A percentile compares a stretch with the other conserved stretches of the same genome.
These are phyloP conservation scores for Carapus acus DNA, from an alignment of 2,797 vertebrate genomes.

Conservation along the genomic window DNA sequence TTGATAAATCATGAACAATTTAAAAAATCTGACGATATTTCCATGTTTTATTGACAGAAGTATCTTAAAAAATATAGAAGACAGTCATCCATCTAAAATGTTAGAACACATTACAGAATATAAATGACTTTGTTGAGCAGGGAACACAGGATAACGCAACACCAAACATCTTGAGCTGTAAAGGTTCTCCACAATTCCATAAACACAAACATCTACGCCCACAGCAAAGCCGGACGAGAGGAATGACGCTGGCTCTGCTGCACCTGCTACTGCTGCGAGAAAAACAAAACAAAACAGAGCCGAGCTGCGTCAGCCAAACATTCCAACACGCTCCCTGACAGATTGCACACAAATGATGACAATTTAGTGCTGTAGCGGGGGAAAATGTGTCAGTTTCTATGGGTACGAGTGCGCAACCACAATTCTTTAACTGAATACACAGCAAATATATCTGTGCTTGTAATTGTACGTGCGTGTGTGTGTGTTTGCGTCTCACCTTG, in stretches of 20 bases:
- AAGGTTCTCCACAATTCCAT: conserved; percentile 7
- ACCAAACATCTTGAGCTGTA: too few species aligned
- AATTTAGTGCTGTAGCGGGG: not conserved
- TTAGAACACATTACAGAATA: conserved; percentile 26
- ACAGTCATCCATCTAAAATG: not conserved
- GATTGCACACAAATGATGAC: too few species aligned
- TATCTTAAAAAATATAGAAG: too few species aligned
- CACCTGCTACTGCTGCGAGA: conserved; percentile 61
- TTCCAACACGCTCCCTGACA: too few species aligned
- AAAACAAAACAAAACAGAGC: conserved; percentile 31
- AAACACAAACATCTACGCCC: not conserved
- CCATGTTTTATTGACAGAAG: too few species aligned
- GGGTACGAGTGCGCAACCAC: too few species aligned
- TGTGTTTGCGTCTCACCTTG: conserved; percentile 75
- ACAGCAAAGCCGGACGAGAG: not conserved
- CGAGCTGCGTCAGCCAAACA: too few species aligned
- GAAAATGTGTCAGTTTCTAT: too few species aligned
- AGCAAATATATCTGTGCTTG: too few species aligned
- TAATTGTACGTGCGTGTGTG: not conserved
- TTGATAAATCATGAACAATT: too few species aligned
- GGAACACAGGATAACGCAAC: conserved; percentile 37
- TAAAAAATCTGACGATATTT: too few species aligned
- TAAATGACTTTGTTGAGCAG: conserved; percentile 53
- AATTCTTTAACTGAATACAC: too few species aligned
- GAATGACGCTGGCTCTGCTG: not conserved